phyloP scores from a whole-genome alignment of 2,113 vertebrate species.

The Ceyx melanurus region DNA sequence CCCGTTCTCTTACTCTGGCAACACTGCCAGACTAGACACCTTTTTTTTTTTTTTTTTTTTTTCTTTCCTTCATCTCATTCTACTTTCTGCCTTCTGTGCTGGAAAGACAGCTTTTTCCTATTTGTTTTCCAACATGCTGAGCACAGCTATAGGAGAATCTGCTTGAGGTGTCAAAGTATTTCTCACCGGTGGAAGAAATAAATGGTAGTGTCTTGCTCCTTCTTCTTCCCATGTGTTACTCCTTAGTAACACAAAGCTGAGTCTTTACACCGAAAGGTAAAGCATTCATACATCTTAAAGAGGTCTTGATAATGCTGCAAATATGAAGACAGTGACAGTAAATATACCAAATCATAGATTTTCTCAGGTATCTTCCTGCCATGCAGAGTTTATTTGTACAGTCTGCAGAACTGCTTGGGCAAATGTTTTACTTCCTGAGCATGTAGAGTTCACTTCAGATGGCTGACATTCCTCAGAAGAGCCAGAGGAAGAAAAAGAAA shows the following conservation, averaged over 20 bases:
- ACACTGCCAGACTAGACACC: background rate
- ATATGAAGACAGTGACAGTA: background rate
- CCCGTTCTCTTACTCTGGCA: background rate
- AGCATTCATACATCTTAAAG: background rate
- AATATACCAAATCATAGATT: background rate
- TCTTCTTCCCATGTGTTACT: background rate
- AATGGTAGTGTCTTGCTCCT: background rate
- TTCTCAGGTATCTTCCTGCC: background rate
- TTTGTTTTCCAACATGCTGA: constrained; percentile 6
- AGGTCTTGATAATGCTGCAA: background rate
- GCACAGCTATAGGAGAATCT: background rate
- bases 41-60: background rate
- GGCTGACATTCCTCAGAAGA: background rate
- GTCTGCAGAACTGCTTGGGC: background rate
- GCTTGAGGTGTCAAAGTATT: background rate
- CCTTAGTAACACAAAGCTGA: background rate
- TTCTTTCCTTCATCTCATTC: background rate
- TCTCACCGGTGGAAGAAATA: background rate
- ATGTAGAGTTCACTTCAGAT: background rate
- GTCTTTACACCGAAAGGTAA: background rate
- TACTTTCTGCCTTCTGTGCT: background rate
- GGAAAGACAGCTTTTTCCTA: background rate
- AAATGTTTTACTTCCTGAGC: background rate
- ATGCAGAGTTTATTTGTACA: background rate
- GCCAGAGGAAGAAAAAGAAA: background rate